Evolutionary conservation across 2,888 invertebrate genomes (phyloP), one percentile per base, ranked within the genome.

Genomic region (Erebia ligea): DNA sequence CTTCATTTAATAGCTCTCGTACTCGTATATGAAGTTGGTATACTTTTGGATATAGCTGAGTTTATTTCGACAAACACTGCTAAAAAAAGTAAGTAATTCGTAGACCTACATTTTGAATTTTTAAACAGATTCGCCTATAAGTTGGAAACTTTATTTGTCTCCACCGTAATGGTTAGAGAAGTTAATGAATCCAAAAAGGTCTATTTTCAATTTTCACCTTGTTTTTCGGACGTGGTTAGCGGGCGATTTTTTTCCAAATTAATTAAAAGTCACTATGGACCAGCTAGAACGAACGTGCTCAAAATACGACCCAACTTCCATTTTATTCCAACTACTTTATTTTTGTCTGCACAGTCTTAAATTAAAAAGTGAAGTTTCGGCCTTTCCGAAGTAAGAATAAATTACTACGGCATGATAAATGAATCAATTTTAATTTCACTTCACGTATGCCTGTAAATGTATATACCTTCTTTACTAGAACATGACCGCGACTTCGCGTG

Each of bases 191-290:
- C 58, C 34, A 66, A 70, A 72, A 58, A 25, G 54, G 69, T 62
- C 68, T 72, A 69, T 72, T 76, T 72, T 66, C 68, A 76, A 82
- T 48, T 21, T 48, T 19, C 61, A 52, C 50, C 40, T 61, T 61
- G 40, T 58, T 70, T 79, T 82, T 81, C 71, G 79, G 76, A 78
- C 80, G 83, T 84, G 81, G 85, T 86, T 84, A 86, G 79, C 17
- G 61, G 52, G 50, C 48, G 54, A 50, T 68, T 74, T 80, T 89
- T 88, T 89, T 80, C 78, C 81, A 84, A 88, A 91, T 87, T 91
- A 87, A 90, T 88, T 89, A 89, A 90, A 89, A 88, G 85, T 86
- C 84, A 81, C 83, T 81, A 78, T 81, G 77, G 79, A 65, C 73
- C 73, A 71, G 79, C 78, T 78, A 77, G 81, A 80, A 79, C 78